These are phyloP conservation scores for Brachyistius frenatus DNA, from an alignment of 2,113 vertebrate species.

Conservation along the genomic window DNA sequence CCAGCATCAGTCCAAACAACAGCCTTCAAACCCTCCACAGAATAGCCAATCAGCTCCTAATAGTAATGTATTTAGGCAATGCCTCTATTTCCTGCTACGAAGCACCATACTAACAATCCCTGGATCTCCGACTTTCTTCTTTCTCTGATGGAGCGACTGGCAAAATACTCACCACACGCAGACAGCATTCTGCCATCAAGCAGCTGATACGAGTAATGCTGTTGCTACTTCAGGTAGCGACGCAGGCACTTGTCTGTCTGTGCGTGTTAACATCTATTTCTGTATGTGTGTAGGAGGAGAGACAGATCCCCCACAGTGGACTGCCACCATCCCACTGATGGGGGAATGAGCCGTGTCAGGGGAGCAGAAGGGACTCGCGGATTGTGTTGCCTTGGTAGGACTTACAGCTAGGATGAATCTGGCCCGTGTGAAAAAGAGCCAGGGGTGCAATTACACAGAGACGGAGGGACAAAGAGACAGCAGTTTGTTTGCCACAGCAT, in stretches of 20 bases:
- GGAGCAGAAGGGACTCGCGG: constrained; percentile 15
- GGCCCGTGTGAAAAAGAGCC: constrained; percentile 46
- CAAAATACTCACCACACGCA: constrained; percentile 4
- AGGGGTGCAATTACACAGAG: constrained; percentile 62
- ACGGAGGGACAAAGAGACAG: constrained; percentile 45
- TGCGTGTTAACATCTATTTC: constrained; percentile 6
- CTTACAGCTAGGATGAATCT: constrained; percentile 47
- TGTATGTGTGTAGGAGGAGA: constrained; percentile 16
- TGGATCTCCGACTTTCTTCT: neutral
- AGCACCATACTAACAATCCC: neutral
- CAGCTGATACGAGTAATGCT: neutral
- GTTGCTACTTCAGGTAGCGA: constrained; percentile 23
- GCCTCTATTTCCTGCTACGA: constrained; percentile 9
- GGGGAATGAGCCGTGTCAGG: constrained; percentile 31
- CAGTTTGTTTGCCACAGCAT: constrained; percentile 63
- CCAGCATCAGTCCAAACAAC: constrained; percentile 6
- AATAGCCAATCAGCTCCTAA: constrained; percentile 18
- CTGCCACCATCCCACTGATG: constrained; percentile 33
- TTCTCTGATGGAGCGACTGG: neutral
- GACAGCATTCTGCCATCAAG: too few relatives aligned
- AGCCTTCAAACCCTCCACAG: neutral
- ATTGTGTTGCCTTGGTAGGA: constrained; percentile 38
- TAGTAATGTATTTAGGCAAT: constrained; percentile 7
- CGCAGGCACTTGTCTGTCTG: neutral
- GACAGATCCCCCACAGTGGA: constrained; percentile 17